These are phyloP conservation scores for Calosoma granatense DNA, from an alignment of 1,140 invertebrate genomes.

Conservation along the genomic window DNA sequence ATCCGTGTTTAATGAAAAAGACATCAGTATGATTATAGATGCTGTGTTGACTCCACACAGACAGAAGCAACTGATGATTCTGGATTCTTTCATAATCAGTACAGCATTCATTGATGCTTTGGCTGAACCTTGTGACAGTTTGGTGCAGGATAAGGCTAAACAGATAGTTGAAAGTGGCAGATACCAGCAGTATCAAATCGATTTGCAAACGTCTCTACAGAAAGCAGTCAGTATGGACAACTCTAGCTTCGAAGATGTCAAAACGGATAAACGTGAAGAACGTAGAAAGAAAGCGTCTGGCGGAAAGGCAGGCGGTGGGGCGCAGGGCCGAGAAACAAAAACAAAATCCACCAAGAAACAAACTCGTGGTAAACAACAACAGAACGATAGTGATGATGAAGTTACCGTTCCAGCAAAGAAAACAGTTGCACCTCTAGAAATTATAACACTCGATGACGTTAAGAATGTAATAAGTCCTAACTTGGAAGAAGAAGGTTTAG, in stretches of 20 bases:
- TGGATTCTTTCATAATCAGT: slow-evolving; percentile 47
- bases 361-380: slow-evolving; percentile 35
- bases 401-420: slow-evolving; percentile 37
- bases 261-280: slow-evolving; percentile 74
- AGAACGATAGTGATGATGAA: slow-evolving; percentile 51
- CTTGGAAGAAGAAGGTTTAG: slow-evolving; percentile 53
- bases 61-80: slow-evolving; percentile 37
- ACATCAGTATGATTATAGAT: slow-evolving; percentile 62
- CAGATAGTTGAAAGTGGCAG: slow-evolving; percentile 53
- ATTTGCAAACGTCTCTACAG: slow-evolving; percentile 41
- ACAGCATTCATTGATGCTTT: slow-evolving; percentile 60
- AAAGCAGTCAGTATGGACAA: slow-evolving; percentile 34
- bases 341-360: slow-evolving; percentile 86
- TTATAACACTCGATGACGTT: slow-evolving; percentile 60
- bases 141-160: slow-evolving; percentile 65
- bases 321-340: slow-evolving; percentile 90
- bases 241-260: slow-evolving; percentile 39
- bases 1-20: slow-evolving; percentile 64
- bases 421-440: slow-evolving; percentile 41
- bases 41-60: slow-evolving; percentile 45
- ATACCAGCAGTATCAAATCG: slow-evolving; percentile 50
- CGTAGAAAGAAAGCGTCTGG: slow-evolving; percentile 74
- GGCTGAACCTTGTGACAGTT: slow-evolving; percentile 51
- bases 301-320: slow-evolving; percentile 81
- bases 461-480: slow-evolving; percentile 50